Evolutionary conservation across 2,888 invertebrate species (phyloP), one percentile per base, ranked within the genome.

Genomic region (Saturnia pavonia): DNA sequence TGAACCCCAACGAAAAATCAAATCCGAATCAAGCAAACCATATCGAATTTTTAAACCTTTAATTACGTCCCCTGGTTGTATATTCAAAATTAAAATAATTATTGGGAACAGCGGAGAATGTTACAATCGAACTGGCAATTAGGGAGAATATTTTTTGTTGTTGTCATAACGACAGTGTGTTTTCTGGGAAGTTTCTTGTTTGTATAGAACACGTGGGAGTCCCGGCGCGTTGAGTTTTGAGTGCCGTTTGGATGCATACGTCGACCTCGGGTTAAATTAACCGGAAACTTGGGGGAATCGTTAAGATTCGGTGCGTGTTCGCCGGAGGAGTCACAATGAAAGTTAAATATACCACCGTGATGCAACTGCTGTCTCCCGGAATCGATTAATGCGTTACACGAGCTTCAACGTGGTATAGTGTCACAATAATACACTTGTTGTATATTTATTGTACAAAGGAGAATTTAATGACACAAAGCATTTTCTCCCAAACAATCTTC

Each of bases 231-330:
- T 22, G 57, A 25, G 25, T 57, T 57, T 45, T n/a, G 60, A 25
- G 69, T 42, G 69, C 63, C 81, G 82, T 87, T 88, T 84, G 82
- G 85, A 86, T 87, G 88, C 91, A 91, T 90, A 87, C 88, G 87
- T 85, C 87, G 89, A 87, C 86, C 86, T 82, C 72, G 86, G 76
- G 89, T 92, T 92, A 92, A 92, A 92, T 92, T 91, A 91, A 91
- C 91, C 91, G 91, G 91, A 91, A 93, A 91, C 88, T 86, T 85
- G 83, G 87, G 88, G 91, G 88, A 88, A 89, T 88, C 87, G 88
- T 92, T 91, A 87, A 90, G 86, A 92, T 91, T 90, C 89, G 84
- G 82, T 84, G 86, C 89, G 87, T 88, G 89, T 89, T 63, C 78
- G 81, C 82, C 66, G 57, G 66, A 22, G 48, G n/a, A n/a, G n/a